Evolutionary conservation across 2,888 invertebrate species (phyloP).

Genomic region (Glaucopsyche alexis): DNA sequence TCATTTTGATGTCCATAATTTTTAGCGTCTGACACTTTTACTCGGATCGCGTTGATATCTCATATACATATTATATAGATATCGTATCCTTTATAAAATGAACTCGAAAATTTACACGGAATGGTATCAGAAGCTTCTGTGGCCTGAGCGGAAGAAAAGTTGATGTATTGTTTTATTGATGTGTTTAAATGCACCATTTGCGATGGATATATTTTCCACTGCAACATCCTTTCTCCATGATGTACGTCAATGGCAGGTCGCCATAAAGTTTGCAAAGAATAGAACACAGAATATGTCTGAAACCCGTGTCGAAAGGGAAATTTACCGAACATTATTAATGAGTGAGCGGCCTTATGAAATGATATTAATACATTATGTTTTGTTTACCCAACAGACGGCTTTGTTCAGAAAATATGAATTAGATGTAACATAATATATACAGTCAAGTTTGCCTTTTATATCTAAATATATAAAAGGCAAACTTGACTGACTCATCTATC

Average conservation of each 20-base stretch:
- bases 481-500: too few species aligned
- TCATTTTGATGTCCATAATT: not conserved
- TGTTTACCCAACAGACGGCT: not conserved
- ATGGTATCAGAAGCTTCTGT: too few species aligned
- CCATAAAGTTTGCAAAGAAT: conserved; percentile 6
- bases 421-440: not conserved
- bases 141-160: too few species aligned
- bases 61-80: not conserved
- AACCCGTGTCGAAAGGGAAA: conserved; percentile 5
- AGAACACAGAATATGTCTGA: not conserved
- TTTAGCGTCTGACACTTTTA: not conserved
- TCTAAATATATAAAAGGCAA: too few species aligned
- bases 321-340: conserved; percentile 8
- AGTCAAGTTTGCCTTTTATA: too few species aligned
- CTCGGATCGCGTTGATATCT: not conserved
- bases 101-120: too few species aligned
- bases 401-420: not conserved
- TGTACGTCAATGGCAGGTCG: not conserved
- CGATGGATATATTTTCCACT: too few species aligned
- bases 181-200: too few species aligned
- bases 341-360: not conserved
- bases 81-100: too few species aligned
- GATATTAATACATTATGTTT: not conserved
- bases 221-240: not conserved
- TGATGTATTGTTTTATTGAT: too few species aligned